Evolutionary conservation across 2,888 invertebrate species (phyloP).

Genomic region (Invenusta paracnida): DNA sequence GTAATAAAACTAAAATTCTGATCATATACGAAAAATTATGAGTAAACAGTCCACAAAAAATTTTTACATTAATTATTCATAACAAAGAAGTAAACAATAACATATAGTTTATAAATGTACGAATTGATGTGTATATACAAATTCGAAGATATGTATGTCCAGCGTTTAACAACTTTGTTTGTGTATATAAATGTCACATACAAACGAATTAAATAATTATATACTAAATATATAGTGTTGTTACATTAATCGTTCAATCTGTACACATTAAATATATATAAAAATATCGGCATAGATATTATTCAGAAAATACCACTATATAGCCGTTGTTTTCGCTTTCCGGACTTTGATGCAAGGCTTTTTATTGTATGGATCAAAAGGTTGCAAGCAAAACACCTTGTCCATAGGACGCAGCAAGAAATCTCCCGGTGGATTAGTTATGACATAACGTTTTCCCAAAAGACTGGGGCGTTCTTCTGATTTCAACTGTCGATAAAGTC

Average conservation of each 20-base stretch:
- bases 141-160: background rate
- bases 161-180: background rate
- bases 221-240: background rate
- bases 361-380: background rate
- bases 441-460: conserved; percentile 84
- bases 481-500: conserved; percentile 75
- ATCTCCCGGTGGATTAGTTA: conserved; percentile 77
- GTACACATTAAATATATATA: background rate
- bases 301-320: background rate
- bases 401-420: background rate
- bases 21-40: too few relatives aligned
- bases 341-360: background rate
- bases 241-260: too few relatives aligned
- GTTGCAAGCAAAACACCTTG: background rate
- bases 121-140: background rate
- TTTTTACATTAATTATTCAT: too few relatives aligned
- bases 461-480: background rate
- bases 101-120: background rate
- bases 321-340: background rate
- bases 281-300: background rate
- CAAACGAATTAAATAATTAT: background rate
- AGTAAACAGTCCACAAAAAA: too few relatives aligned
- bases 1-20: too few relatives aligned
- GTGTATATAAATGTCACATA: background rate
- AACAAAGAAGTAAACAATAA: background rate